Conservation (phyloP, 2,888 invertebrate genomes). For the Caenorhabditis sp. region DNA sequence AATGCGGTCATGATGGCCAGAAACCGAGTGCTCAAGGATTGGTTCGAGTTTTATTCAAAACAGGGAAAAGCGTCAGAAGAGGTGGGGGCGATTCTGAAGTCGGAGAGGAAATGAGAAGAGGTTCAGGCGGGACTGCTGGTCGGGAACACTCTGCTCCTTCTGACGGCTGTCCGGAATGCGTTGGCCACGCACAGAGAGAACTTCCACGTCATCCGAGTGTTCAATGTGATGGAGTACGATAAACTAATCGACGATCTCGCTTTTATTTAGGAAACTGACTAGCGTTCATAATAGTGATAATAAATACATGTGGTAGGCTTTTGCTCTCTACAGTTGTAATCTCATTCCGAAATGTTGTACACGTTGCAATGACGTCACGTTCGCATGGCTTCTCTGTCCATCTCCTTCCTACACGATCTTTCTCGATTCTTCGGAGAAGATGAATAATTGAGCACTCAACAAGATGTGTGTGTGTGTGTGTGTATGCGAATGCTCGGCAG, state of each 20-base stretch:
- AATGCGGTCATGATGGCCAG: constrained; percentile 44
- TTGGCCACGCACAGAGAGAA: constrained; percentile 59
- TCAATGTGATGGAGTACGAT: constrained; percentile 73
- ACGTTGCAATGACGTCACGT: constrained; percentile 19
- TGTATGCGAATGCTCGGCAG: constrained; percentile 6
- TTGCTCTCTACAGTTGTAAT: background rate
- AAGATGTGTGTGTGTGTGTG: background rate
- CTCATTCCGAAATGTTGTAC: background rate
- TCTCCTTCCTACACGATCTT: constrained; percentile 2
- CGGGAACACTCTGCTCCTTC: constrained; percentile 72
- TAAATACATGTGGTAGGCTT: background rate
- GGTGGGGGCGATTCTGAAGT: constrained; percentile 1
- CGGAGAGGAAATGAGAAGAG: background rate
- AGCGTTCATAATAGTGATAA: background rate
- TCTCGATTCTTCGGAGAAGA: constrained; percentile 8
- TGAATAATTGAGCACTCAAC: constrained; percentile 36
- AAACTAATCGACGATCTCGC: constrained; percentile 71
- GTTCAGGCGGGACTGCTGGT: constrained; percentile 65
- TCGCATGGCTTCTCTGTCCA: background rate
- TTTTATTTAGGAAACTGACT: constrained; percentile 22
- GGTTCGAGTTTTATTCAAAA: constrained; percentile 70
- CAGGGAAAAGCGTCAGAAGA: constrained; percentile 54
- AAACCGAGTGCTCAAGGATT: constrained; percentile 57
- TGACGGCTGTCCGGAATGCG: constrained; percentile 63
- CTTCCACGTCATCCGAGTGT: constrained; percentile 72